These are phyloP conservation scores for Didymodactylos carnosus DNA, from an alignment of 2,888 invertebrate species.

Conservation along the genomic window DNA sequence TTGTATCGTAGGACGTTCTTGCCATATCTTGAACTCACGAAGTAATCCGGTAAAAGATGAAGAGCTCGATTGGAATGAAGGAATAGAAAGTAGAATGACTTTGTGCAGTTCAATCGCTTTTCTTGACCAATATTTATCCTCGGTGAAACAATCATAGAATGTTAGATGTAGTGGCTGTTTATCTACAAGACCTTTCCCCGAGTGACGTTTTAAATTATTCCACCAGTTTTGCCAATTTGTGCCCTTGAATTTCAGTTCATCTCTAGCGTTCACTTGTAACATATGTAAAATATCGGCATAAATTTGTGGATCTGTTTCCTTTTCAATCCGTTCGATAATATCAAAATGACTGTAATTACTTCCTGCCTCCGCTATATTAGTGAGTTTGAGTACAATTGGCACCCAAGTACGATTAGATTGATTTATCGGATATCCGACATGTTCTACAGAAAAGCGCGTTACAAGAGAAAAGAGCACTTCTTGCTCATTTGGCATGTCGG, in stretches of 20 bases:
- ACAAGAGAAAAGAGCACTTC: not conserved
- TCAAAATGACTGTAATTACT: not conserved
- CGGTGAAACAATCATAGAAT: not conserved
- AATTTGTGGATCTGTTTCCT: not conserved
- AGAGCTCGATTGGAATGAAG: not conserved
- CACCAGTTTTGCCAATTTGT: not conserved
- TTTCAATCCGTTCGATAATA: not conserved
- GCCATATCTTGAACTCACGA: not conserved
- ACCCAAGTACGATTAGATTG: not conserved
- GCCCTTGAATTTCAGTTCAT: not conserved
- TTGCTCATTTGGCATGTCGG: not conserved
- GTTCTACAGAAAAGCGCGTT: not conserved
- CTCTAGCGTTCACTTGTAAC: not conserved
- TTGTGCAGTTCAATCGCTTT: not conserved
- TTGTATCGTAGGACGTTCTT: not conserved
- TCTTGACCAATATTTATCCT: not conserved
- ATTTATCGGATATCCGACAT: not conserved
- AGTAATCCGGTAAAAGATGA: not conserved
- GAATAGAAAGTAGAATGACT: not conserved
- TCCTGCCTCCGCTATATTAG: not conserved
- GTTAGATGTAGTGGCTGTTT: not conserved
- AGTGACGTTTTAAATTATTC: not conserved
- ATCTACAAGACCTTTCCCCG: not conserved
- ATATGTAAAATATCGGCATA: not conserved
- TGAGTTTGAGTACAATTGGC: not conserved